A percentile compares a stretch with the other conserved stretches of the same genome.
Conservation (phyloP, 2,113 vertebrate genomes). For the Nothoprocta pentlandii region DNA sequence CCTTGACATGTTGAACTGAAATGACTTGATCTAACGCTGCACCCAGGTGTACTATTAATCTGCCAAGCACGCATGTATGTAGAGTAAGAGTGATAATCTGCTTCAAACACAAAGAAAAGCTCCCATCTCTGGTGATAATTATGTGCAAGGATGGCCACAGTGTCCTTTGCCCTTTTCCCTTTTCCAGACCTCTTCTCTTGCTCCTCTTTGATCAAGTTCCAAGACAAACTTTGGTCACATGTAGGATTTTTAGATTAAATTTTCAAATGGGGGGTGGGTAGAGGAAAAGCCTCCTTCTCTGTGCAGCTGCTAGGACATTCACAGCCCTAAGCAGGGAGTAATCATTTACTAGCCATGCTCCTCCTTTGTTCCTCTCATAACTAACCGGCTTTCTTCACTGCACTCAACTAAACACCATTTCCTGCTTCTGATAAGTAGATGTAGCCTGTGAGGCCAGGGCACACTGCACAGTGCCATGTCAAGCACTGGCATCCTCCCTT, state of each 20-base stretch:
- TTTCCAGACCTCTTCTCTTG: not conserved
- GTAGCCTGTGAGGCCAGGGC: slow-evolving; percentile 38
- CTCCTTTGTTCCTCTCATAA: not conserved
- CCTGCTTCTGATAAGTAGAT: slow-evolving; percentile 15
- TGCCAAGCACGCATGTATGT: not conserved
- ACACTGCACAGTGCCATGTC: not conserved
- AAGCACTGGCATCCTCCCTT: not conserved
- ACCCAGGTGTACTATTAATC: fast-evolving
- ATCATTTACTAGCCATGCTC: slow-evolving; percentile 16
- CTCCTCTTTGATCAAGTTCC: not conserved
- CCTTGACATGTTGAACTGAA: not conserved
- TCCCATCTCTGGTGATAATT: not conserved
- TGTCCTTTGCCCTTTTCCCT: not conserved
- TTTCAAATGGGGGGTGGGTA: not conserved
- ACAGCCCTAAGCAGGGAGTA: not conserved
- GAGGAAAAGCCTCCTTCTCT: not conserved
- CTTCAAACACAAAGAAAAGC: not conserved
- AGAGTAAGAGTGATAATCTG: not conserved
- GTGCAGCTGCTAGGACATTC: not conserved
- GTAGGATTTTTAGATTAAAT: not conserved
- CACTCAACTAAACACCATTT: slow-evolving; percentile 37
- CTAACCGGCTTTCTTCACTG: not conserved
- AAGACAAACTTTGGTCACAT: not conserved
- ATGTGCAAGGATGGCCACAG: not conserved
- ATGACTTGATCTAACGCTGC: not conserved